Conservation (phyloP, 2,888 invertebrate species). For the Leptopterna dolabrata region DNA sequence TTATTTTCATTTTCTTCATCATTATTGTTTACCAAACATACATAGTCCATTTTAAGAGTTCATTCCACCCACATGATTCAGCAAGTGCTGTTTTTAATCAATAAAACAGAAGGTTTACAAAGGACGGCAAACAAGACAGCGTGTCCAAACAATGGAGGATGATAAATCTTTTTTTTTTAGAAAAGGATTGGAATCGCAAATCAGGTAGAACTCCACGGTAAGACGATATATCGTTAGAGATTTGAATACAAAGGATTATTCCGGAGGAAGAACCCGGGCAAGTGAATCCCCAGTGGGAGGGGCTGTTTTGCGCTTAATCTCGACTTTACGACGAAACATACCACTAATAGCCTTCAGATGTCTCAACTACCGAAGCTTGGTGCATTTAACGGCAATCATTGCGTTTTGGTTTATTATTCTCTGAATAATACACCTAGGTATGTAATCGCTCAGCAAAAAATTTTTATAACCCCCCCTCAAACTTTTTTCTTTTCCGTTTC, state of each 20-base stretch:
- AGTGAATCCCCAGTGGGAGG: constrained; percentile 24
- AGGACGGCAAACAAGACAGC: not conserved
- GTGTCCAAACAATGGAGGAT: constrained; percentile 23
- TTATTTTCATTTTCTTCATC: no score
- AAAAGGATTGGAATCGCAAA: constrained; percentile 29
- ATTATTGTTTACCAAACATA: no score
- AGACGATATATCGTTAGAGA: not conserved
- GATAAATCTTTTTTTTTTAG: not conserved
- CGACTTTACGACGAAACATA: no score
- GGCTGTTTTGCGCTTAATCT: not conserved
- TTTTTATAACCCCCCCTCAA: no score
- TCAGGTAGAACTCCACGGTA: not conserved
- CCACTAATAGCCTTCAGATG: no score
- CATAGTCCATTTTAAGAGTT: not conserved
- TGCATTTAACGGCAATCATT: no score
- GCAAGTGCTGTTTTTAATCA: constrained; percentile 12
- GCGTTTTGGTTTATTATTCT: no score
- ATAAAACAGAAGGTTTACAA: constrained; percentile 16
- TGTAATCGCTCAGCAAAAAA: no score
- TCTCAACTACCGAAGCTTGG: no score
- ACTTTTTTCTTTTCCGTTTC: no score
- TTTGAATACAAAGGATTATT: constrained; percentile 48
- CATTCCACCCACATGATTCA: not conserved
- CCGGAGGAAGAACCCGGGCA: constrained; percentile 22
- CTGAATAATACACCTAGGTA: no score